Evolutionary conservation across 1,140 invertebrate species (phyloP), one percentile per base, ranked within the genome.

Genomic region (Sycobia sp.): DNA sequence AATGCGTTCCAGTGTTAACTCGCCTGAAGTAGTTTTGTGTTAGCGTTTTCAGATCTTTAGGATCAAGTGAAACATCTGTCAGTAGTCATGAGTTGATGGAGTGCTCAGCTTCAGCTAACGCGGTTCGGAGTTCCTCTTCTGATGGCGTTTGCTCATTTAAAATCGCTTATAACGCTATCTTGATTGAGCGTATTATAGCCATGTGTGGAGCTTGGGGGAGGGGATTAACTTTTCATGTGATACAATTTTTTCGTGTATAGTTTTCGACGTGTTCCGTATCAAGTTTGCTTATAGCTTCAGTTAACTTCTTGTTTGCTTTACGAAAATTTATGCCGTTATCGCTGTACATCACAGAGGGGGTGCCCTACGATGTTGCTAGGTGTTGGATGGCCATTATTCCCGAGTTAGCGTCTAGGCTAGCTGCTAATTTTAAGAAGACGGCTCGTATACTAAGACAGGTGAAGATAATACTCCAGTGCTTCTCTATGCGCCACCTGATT

Each of bases 241-340:
- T 38, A 10, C 29, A 5, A 46, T 32, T 4, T 7, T 4, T 32
- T 32, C n/a, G n/a, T n/a, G n/a, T n/a, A n/a, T n/a, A n/a, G n/a
- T n/a, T n/a, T n/a, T n/a, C n/a, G n/a, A n/a, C n/a, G n/a, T n/a
- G n/a, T n/a, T n/a, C n/a, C n/a, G n/a, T n/a, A n/a, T n/a, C n/a
- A n/a, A n/a, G n/a, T n/a, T n/a, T n/a, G n/a, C n/a, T n/a, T n/a
- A n/a, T n/a, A n/a, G n/a, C n/a, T n/a, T n/a, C n/a, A n/a, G n/a
- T n/a, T 11, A 38, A 13, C 9, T 38, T 14, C 11, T 14, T 4
- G 9, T 13, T 10, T 13, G 34, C 11, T 4, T 14, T 13, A 13
- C n/a, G 4, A 13, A 38, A 38, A 38, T 38, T 38, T 2, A 2
- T 75, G 0, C 70, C 72, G 54, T 74, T 72, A 32, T 75, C 73